Base-by-base conservation (phyloP, 2,113 vertebrate genomes). In the Candoia aspera region DNA sequence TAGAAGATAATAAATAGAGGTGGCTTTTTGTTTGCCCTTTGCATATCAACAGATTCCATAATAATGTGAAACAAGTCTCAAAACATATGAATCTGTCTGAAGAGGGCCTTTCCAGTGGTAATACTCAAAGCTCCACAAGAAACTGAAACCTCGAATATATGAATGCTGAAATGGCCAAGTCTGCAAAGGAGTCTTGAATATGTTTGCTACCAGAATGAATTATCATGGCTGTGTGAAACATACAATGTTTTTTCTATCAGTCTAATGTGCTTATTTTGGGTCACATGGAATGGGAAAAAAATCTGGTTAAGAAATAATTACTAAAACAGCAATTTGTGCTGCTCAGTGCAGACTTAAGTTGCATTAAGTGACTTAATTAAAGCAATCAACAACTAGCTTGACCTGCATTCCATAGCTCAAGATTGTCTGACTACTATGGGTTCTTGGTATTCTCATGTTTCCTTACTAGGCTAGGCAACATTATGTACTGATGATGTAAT, bases 201-300 rank as follows among this genome's bases (percentile, higher is more conserved):
- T 21, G 58, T 95, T 94, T 94, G 92, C 93, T 96, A 90, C 60
- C 87, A 93, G 94, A 94, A 37, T 95, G 95, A 93, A 91, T 97
- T 95, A 94, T 97, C 94, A 95, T 84, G 91, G 88, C 95, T 95
- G 90, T 84, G 94, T 95, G 88, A 92, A 93, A 95, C 37, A 83
- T 93, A 97, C 96, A 97, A 93, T 23, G 92, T 95, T 97, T 97
- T 97, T 95, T 95, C 95, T 94, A 94, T 93, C 90, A 95, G 95
- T 94, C 91, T 95, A 94, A 92, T 94, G 94, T 97, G 95, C 96
- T 96, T 93, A 86, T 94, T 94, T 97, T 79, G 79, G 93, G 89
- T 94, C 93, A 83, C 91, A 91, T 90, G 10, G 26, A 6, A 24
- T 24, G 58, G 15, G 4, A 19, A 57, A 24, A 29, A n/a, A n/a